These are phyloP conservation scores for Neopelma chrysocephalum DNA, from an alignment of 2,797 vertebrate species.

Conservation along the genomic window DNA sequence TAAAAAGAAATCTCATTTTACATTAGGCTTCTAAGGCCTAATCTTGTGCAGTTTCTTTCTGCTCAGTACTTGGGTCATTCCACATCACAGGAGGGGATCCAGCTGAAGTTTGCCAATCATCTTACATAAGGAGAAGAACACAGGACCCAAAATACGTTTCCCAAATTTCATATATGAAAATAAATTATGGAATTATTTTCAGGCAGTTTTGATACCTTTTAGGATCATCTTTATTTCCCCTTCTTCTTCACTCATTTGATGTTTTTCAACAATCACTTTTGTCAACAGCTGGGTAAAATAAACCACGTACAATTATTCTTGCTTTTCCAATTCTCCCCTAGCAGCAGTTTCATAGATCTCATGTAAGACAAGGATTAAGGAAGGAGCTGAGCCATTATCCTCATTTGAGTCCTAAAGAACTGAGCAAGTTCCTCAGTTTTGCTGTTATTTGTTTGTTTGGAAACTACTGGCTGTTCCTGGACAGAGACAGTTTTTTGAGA, in stretches of 20 bases:
- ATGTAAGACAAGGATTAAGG: background rate
- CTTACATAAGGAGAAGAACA: background rate
- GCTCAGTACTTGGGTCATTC: background rate
- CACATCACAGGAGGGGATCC: background rate
- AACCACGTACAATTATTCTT: background rate
- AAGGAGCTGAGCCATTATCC: background rate
- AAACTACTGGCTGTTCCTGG: background rate
- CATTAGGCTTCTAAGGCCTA: background rate
- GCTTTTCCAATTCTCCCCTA: background rate
- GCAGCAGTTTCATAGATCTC: background rate
- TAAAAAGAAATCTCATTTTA: background rate
- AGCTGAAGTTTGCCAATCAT: background rate
- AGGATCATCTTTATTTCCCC: background rate
- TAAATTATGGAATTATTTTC: background rate
- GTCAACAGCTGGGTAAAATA: background rate
- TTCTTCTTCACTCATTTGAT: background rate
- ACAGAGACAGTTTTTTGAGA: background rate
- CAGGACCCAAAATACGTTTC: background rate
- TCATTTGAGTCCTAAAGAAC: background rate
- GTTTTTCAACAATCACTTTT: background rate
- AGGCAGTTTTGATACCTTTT: background rate
- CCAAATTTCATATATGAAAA: background rate
- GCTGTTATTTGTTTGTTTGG: background rate
- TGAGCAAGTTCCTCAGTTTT: background rate
- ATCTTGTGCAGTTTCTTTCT: background rate